Conservation (phyloP, 2,888 invertebrate species). For the Xanthorhoe spadicearia region DNA sequence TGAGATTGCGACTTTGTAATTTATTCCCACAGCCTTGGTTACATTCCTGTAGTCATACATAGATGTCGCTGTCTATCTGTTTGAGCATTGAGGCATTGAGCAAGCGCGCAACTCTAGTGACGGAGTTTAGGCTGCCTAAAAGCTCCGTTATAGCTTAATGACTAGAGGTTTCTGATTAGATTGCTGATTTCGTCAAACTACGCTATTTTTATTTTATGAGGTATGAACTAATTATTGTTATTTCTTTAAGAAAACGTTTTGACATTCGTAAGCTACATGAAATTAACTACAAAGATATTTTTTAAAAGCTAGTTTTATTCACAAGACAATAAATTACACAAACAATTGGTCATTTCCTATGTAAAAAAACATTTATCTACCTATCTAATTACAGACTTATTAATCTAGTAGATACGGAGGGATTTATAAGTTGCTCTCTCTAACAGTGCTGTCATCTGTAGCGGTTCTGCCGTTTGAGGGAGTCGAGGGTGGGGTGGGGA, state of each 20-base stretch:
- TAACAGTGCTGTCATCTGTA: slow-evolving; percentile 70
- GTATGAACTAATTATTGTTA: too few relatives aligned
- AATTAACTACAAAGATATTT: neutral
- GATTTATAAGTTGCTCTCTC: slow-evolving; percentile 73
- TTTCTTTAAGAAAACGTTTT: too few relatives aligned
- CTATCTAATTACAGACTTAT: slow-evolving; percentile 3
- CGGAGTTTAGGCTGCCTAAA: too few relatives aligned
- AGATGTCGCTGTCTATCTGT: slow-evolving; percentile 10
- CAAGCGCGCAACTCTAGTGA: too few relatives aligned
- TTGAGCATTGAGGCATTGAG: too few relatives aligned
- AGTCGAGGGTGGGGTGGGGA: slow-evolving; percentile 65
- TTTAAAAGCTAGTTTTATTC: neutral
- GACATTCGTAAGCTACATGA: neutral
- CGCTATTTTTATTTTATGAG: too few relatives aligned
- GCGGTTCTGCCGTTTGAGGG: slow-evolving; percentile 69
- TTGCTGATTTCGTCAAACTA: too few relatives aligned
- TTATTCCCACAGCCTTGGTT: neutral
- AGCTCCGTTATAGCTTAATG: too few relatives aligned
- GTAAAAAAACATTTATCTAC: neutral
- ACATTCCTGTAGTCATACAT: neutral
- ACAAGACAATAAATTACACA: neutral
- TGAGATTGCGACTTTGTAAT: neutral
- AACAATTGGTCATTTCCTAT: too few relatives aligned
- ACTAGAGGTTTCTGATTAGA: too few relatives aligned
- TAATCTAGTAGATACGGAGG: slow-evolving; percentile 15